Percentiles rank a stretch among this genome's conserved stretches.
Evolutionary conservation across 1,140 invertebrate species (phyloP).

Genomic region (Thalassaphorura encarpata): DNA sequence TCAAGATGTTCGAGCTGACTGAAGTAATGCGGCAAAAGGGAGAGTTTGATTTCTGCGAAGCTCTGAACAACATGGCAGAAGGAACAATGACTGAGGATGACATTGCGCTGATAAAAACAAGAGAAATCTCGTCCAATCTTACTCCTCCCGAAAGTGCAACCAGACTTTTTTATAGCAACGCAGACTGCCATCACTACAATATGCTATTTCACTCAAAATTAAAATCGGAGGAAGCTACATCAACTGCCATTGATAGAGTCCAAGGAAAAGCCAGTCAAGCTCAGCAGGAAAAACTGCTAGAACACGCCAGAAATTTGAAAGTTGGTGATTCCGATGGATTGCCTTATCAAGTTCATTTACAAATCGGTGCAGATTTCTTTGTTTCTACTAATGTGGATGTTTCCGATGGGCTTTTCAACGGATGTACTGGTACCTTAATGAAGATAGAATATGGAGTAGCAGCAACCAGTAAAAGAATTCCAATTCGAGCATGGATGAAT

Average conservation of each 20-base stretch:
- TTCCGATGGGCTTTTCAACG: slow-evolving; percentile 36
- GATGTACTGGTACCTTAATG: slow-evolving; percentile 34
- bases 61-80: slow-evolving; percentile 19
- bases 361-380: slow-evolving; percentile 34
- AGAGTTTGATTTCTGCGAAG: background rate
- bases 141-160: background rate
- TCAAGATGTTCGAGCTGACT: background rate
- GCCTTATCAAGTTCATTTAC: slow-evolving; percentile 33
- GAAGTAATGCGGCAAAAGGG: slow-evolving; percentile 12
- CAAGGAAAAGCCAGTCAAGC: background rate
- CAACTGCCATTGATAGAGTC: too few species aligned
- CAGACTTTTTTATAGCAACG: slow-evolving; percentile 5
- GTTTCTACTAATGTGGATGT: slow-evolving; percentile 35
- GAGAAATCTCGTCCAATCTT: background rate
- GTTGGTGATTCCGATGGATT: slow-evolving; percentile 30
- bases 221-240: too few species aligned
- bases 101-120: slow-evolving; percentile 1
- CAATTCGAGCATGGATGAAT: background rate
- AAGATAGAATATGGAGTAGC: slow-evolving; percentile 22
- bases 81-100: slow-evolving; percentile 5
- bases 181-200: background rate
- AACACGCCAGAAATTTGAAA: background rate
- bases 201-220: background rate
- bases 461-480: background rate
- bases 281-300: background rate